Evolutionary conservation across 2,888 invertebrate species (phyloP).

Genomic region (Drosophila lacicola): DNA sequence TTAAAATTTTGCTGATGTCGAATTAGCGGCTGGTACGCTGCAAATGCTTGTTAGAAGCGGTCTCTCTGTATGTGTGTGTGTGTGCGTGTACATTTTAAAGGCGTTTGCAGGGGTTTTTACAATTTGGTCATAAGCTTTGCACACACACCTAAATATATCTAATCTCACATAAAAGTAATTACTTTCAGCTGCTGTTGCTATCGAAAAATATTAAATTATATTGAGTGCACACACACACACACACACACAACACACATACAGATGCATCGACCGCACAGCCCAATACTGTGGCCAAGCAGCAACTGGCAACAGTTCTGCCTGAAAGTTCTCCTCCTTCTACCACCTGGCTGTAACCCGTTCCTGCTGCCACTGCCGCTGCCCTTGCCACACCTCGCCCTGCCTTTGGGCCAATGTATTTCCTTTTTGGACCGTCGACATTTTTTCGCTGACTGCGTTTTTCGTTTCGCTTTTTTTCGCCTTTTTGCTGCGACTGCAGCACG

Average conservation of each 20-base stretch:
- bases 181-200: conserved; percentile 79
- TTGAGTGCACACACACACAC: conserved; percentile 68
- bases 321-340: not conserved
- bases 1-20: conserved; percentile 70
- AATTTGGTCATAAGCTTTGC: conserved; percentile 49
- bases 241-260: conserved; percentile 18
- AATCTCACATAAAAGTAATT: conserved; percentile 78
- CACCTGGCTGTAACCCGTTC: conserved; percentile 6
- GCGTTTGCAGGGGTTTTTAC: not conserved
- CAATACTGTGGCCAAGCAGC: conserved; percentile 51
- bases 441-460: conserved; percentile 52
- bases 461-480: conserved; percentile 17
- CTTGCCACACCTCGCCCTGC: conserved; percentile 3
- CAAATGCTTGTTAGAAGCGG: not conserved
- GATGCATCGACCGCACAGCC: conserved; percentile 47
- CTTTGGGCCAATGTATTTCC: conserved; percentile 50
- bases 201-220: conserved; percentile 80
- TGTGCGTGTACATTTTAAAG: not conserved
- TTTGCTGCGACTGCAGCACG: conserved; percentile 75
- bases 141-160: conserved; percentile 77
- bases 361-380: not conserved
- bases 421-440: conserved; percentile 67
- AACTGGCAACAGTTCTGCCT: conserved; percentile 26
- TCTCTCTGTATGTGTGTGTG: not conserved
- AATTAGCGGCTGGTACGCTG: conserved; percentile 53